A percentile compares a stretch with the other conserved stretches of the same genome.
These are phyloP conservation scores for Gymnocypris eckloni DNA, from an alignment of 2,797 vertebrate genomes.

Conservation along the genomic window DNA sequence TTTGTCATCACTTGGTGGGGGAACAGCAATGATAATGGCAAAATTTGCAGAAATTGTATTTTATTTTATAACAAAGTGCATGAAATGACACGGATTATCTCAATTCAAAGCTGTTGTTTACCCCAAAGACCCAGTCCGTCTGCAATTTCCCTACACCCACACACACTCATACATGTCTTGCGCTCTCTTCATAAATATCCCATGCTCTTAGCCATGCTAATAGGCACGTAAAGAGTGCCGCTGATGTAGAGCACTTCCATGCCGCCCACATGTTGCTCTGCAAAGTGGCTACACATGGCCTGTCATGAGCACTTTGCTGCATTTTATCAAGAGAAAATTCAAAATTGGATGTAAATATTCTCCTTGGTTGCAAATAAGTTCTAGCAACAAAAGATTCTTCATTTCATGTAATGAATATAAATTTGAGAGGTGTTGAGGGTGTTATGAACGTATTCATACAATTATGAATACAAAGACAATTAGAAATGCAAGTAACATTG, in stretches of 20 bases:
- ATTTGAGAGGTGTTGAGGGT: not conserved
- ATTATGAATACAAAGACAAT: not conserved
- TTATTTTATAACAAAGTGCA: not conserved
- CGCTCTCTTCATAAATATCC: not conserved
- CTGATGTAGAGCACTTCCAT: conserved; percentile 18
- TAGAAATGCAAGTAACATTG: not conserved
- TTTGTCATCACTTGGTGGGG: too few relatives aligned
- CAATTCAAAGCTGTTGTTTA: conserved; percentile 2
- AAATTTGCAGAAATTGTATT: not conserved
- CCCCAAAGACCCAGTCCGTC: not conserved
- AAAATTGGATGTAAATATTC: not conserved
- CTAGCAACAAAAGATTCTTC: not conserved
- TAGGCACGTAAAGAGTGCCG: conserved; percentile 26
- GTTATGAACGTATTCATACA: not conserved
- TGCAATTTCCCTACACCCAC: conserved; percentile 26
- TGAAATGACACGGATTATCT: not conserved
- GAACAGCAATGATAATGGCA: too few relatives aligned
- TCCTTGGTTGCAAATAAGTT: not conserved
- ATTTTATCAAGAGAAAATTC: not conserved
- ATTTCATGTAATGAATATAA: not conserved
- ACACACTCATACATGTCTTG: conserved; percentile 17
- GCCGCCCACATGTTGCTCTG: not conserved
- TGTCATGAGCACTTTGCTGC: not conserved
- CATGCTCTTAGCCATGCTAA: conserved; percentile 23
- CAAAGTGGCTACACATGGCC: not conserved